A percentile compares a stretch with the other conserved stretches of the same genome.
These are phyloP conservation scores for Merluccius polli DNA, from an alignment of 2,797 vertebrate species.

Conservation along the genomic window DNA sequence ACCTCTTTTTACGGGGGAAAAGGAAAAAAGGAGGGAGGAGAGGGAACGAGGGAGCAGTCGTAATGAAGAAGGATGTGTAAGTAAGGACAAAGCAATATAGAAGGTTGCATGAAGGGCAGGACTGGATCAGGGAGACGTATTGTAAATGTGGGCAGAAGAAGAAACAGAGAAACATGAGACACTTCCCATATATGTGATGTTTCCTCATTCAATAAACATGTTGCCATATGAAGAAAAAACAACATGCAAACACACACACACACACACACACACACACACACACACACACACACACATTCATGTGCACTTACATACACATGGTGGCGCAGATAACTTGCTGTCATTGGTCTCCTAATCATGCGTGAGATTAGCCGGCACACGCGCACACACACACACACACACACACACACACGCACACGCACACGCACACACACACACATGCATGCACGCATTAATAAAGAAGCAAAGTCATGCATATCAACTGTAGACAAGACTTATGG, in stretches of 20 bases:
- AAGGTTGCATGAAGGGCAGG: constrained; percentile 39
- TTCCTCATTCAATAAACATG: constrained; percentile 43
- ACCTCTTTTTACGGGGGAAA: constrained; percentile 12
- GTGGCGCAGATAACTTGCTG: constrained; percentile 42
- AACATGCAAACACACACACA: neutral
- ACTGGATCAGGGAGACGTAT: neutral
- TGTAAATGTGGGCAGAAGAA: constrained; percentile 6
- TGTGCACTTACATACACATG: constrained; percentile 12
- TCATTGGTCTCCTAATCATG: constrained; percentile 67
- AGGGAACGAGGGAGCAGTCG: neutral
- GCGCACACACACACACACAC: constrained; percentile 48
- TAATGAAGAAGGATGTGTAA: constrained; percentile 17
- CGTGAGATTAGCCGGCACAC: constrained; percentile 63
- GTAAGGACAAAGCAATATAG: constrained; percentile 17
- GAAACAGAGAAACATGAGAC: constrained; percentile 2
- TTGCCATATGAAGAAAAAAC: neutral
- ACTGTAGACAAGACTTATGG: neutral
- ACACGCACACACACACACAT: neutral
- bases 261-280: constrained; percentile 4
- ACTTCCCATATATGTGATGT: constrained; percentile 36
- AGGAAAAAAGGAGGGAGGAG: constrained; percentile 20
- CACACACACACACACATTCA: too few species aligned
- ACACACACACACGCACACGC: constrained; percentile 44
- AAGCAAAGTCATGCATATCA: neutral
- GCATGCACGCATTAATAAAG: neutral